Percentiles rank a stretch among this genome's conserved stretches.
These are phyloP conservation scores for Cheilosia urbana DNA, from an alignment of 2,888 invertebrate genomes.

Conservation along the genomic window DNA sequence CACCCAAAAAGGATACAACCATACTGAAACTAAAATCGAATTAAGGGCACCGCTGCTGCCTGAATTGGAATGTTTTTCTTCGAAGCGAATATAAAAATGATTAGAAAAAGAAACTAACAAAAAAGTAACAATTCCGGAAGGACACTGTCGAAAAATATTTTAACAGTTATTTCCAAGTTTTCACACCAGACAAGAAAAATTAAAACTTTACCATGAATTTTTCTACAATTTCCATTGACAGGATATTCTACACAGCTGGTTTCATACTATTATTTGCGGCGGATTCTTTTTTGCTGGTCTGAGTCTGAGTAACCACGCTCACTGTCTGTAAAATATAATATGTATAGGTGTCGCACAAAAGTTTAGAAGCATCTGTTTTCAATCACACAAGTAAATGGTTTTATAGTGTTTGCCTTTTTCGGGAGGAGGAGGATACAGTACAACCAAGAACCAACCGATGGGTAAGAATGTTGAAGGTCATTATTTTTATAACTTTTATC, in stretches of 20 bases:
- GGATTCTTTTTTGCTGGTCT: slow-evolving; percentile 15
- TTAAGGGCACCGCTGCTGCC: slow-evolving; percentile 27
- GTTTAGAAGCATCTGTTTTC: neutral
- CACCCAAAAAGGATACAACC: slow-evolving; percentile 14
- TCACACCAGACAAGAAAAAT: slow-evolving; percentile 3
- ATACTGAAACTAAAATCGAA: slow-evolving; percentile 18
- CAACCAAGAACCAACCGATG: neutral
- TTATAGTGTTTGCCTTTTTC: no score
- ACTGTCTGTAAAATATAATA: no score
- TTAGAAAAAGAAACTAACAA: neutral
- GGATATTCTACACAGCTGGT: slow-evolving; percentile 52
- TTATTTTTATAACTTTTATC: no score
- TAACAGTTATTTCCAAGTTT: slow-evolving; percentile 4
- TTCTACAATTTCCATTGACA: slow-evolving; percentile 58
- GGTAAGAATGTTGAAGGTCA: no score
- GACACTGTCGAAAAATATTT: slow-evolving; percentile 20
- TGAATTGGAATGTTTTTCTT: slow-evolving; percentile 2
- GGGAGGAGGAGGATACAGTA: neutral
- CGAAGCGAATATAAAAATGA: neutral
- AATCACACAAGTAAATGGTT: neutral
- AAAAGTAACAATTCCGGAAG: neutral
- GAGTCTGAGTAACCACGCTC: slow-evolving; percentile 6
- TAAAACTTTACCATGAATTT: slow-evolving; percentile 49
- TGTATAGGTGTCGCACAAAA: neutral
- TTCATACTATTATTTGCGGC: slow-evolving; percentile 3